A percentile compares a stretch with the other conserved stretches of the same genome.
Evolutionary conservation across 2,888 invertebrate species (phyloP).

Genomic region (Hypena proboscidalis): DNA sequence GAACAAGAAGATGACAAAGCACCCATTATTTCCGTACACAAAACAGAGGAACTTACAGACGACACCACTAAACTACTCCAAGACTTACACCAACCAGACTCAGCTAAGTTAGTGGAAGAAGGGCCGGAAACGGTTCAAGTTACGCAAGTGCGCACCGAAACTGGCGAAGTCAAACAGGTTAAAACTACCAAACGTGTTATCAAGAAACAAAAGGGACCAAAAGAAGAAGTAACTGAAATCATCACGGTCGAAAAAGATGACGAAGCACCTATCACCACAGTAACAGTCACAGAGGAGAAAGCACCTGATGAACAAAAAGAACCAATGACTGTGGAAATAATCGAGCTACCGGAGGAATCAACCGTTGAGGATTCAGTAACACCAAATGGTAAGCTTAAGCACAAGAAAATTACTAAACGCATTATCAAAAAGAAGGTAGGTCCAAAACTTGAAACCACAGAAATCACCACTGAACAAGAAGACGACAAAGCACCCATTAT

Average conservation of each 20-base stretch:
- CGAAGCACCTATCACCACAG: conserved; percentile 39
- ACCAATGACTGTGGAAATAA: neutral
- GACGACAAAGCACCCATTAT: conserved; percentile 8
- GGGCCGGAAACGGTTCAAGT: conserved; percentile 8
- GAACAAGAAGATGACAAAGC: conserved; percentile 56
- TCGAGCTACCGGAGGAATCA: conserved; percentile 13
- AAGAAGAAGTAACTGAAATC: conserved; percentile 41
- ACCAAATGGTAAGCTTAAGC: conserved; percentile 16
- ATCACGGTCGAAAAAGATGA: conserved; percentile 34
- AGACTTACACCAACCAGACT: conserved; percentile 42
- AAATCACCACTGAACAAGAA: conserved; percentile 12
- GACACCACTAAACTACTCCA: conserved; percentile 39
- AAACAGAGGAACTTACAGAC: conserved; percentile 56
- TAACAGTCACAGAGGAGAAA: conserved; percentile 10
- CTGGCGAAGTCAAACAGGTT: conserved; percentile 56
- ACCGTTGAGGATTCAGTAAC: neutral
- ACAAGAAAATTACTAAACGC: conserved; percentile 10
- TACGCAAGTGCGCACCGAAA: conserved; percentile 45
- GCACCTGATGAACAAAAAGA: neutral
- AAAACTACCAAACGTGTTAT: conserved; percentile 38
- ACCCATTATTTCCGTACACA: conserved; percentile 34
- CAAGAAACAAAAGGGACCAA: conserved; percentile 49
- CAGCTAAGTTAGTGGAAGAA: conserved; percentile 41
- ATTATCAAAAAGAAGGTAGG: conserved; percentile 24
- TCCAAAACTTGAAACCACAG: conserved; percentile 17